Evolutionary conservation across 2,113 vertebrate genomes (phyloP), one percentile per base, ranked within the genome.

Genomic region (Malaclemys terrapin): DNA sequence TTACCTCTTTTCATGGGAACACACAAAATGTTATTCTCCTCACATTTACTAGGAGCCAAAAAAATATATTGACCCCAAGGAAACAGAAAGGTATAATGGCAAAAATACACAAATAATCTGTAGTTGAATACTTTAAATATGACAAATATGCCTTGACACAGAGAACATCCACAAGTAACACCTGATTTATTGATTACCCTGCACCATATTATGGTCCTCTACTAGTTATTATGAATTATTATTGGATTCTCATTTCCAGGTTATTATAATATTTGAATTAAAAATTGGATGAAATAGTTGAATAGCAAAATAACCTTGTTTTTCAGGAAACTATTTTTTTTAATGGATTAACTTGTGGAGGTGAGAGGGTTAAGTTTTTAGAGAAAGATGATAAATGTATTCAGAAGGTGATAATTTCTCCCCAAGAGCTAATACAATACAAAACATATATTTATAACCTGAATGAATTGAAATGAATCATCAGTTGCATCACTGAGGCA

Each of bases 51-150:
- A n/a, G 25, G 93, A 89, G 65, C 2, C 0, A 2, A 87, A 91
- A 13, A 57, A 42, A n/a, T 59, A 75, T 93, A 90, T 80, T 45
- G 84, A 91, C 4, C 1, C 25, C 20, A 82, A 47, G 75, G 54
- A 91, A 3, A 81, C 31, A 91, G 82, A 87, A 93, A 45, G 3
- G 42, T 42, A 81, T 27, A 89, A 72, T 24, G 95, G 45, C 12
- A 80, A 38, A 3, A 56, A 59, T 10, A 53, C 49, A 50, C 1
- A 82, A 84, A 42, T 82, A 19, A 20, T 16, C 13, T 59, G 25
- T 17, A 47, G 27, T 24, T 47, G 31, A 89, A 81, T 5, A 87
- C 80, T 92, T 88, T 49, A 82, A 93, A 88, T 4, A 3, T 80
- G 24, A 57, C 3, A 29, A 8, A 75, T 16, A 72, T 75, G 31